Percentiles rank a stretch among this genome's conserved stretches.
These are phyloP conservation scores for Scaptomyza hsui DNA, from an alignment of 1,140 invertebrate genomes.

Conservation along the genomic window DNA sequence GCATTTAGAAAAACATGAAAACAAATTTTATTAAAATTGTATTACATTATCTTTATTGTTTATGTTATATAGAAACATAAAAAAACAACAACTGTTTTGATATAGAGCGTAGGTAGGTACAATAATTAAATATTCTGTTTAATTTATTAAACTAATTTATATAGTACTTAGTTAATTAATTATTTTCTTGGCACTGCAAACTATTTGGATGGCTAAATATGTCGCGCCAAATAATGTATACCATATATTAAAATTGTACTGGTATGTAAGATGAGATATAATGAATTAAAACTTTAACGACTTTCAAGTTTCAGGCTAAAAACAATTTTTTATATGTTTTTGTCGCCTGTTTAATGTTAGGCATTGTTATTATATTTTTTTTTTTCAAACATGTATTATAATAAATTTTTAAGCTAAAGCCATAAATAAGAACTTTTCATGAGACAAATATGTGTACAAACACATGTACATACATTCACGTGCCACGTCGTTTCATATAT, in stretches of 20 bases:
- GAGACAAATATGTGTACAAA: slow-evolving; percentile 10
- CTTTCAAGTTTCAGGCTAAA: background rate
- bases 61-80: too few species aligned
- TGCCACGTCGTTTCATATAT: background rate
- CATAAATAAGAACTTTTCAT: slow-evolving; percentile 39
- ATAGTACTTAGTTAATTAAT: background rate
- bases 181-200: slow-evolving; percentile 6
- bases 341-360: slow-evolving; percentile 19
- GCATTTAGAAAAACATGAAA: background rate
- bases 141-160: background rate
- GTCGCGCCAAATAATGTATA: background rate
- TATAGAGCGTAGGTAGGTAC: too few species aligned
- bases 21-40: too few species aligned
- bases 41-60: too few species aligned
- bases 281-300: background rate
- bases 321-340: slow-evolving; percentile 2
- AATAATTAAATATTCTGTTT: too few species aligned
- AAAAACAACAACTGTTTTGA: too few species aligned
- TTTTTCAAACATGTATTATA: slow-evolving; percentile 30
- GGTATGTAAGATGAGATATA: slow-evolving; percentile 3
- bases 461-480: slow-evolving; percentile 1
- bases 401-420: slow-evolving; percentile 41
- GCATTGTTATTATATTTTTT: too few species aligned
- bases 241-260: background rate
- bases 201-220: slow-evolving; percentile 5